These are phyloP conservation scores for Scaptomyza montana DNA, from an alignment of 1,140 invertebrate species.

Conservation along the genomic window DNA sequence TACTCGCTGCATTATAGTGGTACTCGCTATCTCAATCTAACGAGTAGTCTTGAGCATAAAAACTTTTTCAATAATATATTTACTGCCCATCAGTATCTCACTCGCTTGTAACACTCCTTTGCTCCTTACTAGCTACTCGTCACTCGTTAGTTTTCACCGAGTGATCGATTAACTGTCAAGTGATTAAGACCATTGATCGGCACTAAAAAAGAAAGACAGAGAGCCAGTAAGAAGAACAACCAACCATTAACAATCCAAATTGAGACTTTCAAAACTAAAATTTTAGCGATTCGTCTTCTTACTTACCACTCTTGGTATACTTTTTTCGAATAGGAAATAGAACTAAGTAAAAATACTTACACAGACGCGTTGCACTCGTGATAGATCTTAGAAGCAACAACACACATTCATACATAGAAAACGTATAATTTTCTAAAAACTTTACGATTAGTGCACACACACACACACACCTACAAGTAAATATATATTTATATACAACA, in stretches of 20 bases:
- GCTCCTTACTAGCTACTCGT: slow-evolving; percentile 5
- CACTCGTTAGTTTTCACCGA: neutral
- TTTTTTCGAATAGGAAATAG: slow-evolving; percentile 7
- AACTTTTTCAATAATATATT: neutral
- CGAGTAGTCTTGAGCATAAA: too few species aligned
- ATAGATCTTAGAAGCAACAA: slow-evolving; percentile 34
- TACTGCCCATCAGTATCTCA: neutral
- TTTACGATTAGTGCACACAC: slow-evolving; percentile 45
- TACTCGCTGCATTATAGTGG: too few species aligned
- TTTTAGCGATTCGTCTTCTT: slow-evolving; percentile 43
- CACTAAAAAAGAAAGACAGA: neutral
- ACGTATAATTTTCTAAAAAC: slow-evolving; percentile 72
- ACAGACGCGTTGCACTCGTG: slow-evolving; percentile 37
- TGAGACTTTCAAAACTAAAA: slow-evolving; percentile 59
- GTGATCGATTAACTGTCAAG: neutral
- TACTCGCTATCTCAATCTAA: too few species aligned
- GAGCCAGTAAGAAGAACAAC: neutral
- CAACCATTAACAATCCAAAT: slow-evolving; percentile 66
- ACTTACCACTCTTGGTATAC: slow-evolving; percentile 18
- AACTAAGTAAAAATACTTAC: slow-evolving; percentile 26
- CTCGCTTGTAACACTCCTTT: neutral
- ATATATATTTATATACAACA: slow-evolving; percentile 17
- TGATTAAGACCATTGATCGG: neutral
- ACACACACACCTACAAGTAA: slow-evolving; percentile 16
- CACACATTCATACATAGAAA: slow-evolving; percentile 19